These are phyloP conservation scores for Bos javanicus DNA, from an alignment of 2,113 vertebrate species.

Conservation along the genomic window DNA sequence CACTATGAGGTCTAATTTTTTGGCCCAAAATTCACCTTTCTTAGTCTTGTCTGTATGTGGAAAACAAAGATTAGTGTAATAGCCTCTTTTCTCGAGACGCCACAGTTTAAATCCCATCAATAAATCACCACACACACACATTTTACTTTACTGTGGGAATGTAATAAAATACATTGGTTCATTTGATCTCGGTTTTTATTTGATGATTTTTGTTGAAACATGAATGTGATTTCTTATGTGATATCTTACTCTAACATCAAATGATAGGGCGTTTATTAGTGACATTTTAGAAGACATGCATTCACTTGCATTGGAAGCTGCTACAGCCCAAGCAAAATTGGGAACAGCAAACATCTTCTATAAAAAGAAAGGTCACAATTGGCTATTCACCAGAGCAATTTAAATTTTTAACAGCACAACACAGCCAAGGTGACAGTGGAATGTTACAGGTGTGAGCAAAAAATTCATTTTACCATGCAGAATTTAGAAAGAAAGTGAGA, in stretches of 20 bases:
- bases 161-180: background rate
- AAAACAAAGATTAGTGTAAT: background rate
- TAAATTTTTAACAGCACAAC: conserved; percentile 40
- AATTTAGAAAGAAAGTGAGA: conserved; percentile 18
- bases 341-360: conserved; percentile 45
- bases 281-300: conserved; percentile 20
- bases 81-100: background rate
- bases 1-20: background rate
- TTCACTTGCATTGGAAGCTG: conserved; percentile 46
- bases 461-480: background rate
- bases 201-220: background rate
- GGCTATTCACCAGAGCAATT: conserved; percentile 27
- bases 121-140: background rate
- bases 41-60: background rate
- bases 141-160: background rate
- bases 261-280: conserved; percentile 10
- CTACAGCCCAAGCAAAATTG: conserved; percentile 15
- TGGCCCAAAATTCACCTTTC: background rate
- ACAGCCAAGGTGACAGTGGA: background rate
- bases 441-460: background rate
- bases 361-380: conserved; percentile 64
- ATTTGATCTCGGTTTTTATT: background rate
- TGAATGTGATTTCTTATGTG: background rate
- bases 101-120: background rate
- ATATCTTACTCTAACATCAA: background rate